phyloP scores from a whole-genome alignment of 2,888 invertebrate species.

The Cryptocephalus primarius region DNA sequence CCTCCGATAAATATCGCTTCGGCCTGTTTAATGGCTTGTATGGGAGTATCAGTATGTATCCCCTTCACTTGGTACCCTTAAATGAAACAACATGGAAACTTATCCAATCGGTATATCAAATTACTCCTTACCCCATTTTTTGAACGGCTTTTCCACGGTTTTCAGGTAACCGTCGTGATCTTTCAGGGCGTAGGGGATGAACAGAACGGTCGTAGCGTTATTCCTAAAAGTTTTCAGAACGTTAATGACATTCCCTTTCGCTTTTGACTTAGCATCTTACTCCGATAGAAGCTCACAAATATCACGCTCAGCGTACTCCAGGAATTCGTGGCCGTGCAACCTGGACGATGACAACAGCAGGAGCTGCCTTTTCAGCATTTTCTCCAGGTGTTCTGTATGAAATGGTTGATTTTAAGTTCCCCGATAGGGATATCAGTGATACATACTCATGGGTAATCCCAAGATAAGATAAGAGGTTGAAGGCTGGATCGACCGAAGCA shows the following conservation, averaged over 20 bases:
- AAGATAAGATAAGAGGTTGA: no score
- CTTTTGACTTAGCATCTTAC: constrained; percentile 16
- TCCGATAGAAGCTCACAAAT: constrained; percentile 52
- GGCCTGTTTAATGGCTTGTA: constrained; percentile 46
- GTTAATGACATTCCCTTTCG: not conserved
- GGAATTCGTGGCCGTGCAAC: constrained; percentile 51
- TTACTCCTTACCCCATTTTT: constrained; percentile 52
- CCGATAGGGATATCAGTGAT: no score
- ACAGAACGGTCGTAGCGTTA: constrained; percentile 52
- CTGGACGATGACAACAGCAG: constrained; percentile 60
- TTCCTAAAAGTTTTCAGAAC: constrained; percentile 37
- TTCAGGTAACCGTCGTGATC: constrained; percentile 55
- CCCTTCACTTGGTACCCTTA: constrained; percentile 50
- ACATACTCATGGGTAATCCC: no score
- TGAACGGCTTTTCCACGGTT: constrained; percentile 47
- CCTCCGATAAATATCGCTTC: constrained; percentile 70
- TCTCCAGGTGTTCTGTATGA: not conserved
- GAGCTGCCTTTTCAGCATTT: constrained; percentile 37
- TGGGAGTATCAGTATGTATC: constrained; percentile 51
- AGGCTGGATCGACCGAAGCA: no score
- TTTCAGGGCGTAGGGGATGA: constrained; percentile 63
- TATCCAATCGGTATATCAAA: not conserved
- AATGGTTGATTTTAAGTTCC: no score
- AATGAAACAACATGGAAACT: not conserved
- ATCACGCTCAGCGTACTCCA: constrained; percentile 57